Conservation (phyloP, 2,797 vertebrate species). For the Labroides dimidiatus region DNA sequence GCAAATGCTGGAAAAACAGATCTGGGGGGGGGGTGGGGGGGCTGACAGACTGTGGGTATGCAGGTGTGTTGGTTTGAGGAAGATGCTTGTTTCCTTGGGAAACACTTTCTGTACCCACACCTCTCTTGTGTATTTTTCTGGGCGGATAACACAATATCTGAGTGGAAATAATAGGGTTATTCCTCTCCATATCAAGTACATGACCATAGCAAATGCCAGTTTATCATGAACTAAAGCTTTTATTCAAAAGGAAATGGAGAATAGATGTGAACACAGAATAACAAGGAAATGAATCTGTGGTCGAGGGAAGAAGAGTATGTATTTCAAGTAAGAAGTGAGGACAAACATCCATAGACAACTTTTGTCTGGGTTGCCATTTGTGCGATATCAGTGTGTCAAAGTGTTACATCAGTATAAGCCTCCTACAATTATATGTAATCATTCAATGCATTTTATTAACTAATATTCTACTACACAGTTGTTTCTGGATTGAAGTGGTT, state of each 20-base stretch:
- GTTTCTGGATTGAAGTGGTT: too few species aligned
- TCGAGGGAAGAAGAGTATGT: neutral
- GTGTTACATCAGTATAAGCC: too few species aligned
- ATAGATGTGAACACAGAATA: neutral
- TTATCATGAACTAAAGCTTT: neutral
- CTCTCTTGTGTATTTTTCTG: neutral
- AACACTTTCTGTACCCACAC: neutral
- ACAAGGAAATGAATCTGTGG: neutral
- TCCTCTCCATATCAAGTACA: conserved; percentile 10
- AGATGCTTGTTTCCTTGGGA: conserved; percentile 11
- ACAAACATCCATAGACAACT: too few species aligned
- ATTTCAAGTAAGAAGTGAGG: too few species aligned
- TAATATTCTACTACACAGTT: too few species aligned
- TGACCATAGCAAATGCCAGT: neutral
- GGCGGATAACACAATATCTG: neutral
- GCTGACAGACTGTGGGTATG: conserved; percentile 32
- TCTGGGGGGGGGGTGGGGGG: conserved; percentile 33
- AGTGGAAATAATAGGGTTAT: conserved; percentile 5
- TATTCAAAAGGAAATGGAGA: neutral
- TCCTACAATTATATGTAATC: too few species aligned
- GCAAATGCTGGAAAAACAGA: conserved; percentile 56
- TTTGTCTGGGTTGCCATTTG: too few species aligned
- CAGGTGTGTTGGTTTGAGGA: conserved; percentile 1
- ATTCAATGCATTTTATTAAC: too few species aligned
- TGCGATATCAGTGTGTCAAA: too few species aligned